Conservation (phyloP, 2,888 invertebrate species). For the Drosophila atripex region DNA sequence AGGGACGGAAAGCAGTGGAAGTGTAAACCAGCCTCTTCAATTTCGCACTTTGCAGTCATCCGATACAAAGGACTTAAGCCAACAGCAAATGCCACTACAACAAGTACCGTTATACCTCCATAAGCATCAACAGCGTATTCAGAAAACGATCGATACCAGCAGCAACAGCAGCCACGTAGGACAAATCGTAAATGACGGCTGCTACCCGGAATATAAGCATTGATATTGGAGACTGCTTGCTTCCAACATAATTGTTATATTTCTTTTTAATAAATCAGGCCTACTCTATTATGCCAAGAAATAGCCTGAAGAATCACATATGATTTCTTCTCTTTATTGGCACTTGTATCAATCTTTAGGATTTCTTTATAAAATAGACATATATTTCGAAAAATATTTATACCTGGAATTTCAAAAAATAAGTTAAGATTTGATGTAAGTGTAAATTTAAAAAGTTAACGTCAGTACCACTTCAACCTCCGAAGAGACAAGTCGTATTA, state of each 20-base stretch:
- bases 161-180: constrained; percentile 84
- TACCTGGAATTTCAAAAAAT: constrained; percentile 21
- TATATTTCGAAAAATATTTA: constrained; percentile 33
- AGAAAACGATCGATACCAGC: constrained; percentile 84
- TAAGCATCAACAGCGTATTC: constrained; percentile 69
- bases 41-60: constrained; percentile 78
- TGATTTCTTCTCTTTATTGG: constrained; percentile 20
- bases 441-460: too few species aligned
- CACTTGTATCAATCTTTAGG: constrained; percentile 34
- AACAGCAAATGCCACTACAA: constrained; percentile 78
- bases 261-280: constrained; percentile 1
- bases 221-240: constrained; percentile 84
- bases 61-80: too few species aligned
- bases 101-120: constrained; percentile 58
- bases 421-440: too few species aligned
- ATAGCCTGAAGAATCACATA: constrained; percentile 12
- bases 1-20: constrained; percentile 86
- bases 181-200: constrained; percentile 86
- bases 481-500: too few species aligned
- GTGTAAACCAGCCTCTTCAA: constrained; percentile 83
- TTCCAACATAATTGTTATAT: not conserved
- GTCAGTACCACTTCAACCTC: too few species aligned
- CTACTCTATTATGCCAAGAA: constrained; percentile 11
- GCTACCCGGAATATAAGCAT: constrained; percentile 91
- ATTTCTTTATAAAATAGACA: constrained; percentile 38